Base-by-base conservation (phyloP, 2,888 invertebrate genomes). In the Ischnura elegans region DNA sequence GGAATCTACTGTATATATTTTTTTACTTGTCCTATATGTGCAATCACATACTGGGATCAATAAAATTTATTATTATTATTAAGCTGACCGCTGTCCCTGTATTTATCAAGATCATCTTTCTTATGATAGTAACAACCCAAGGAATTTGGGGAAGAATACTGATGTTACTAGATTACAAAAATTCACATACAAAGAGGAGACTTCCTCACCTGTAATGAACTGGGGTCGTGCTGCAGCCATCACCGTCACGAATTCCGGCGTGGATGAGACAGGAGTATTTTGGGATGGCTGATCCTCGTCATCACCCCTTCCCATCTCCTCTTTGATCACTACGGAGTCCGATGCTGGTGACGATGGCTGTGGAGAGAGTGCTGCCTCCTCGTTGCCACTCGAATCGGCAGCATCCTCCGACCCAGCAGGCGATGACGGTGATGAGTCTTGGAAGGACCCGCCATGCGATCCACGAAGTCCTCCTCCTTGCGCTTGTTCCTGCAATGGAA, bases 401-500 rank as follows among this genome's bases (percentile, higher is more conserved):
- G 43, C 90, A 45, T 90, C 90, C 29, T 90, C 90, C 55, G 90
- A 90, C 43, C 90, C 90, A n/a, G 42, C 90, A 43, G 90, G 90
- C 1, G 87, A 87, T 10, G 87, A 90, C 10, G 87, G 90, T 42
- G 90, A 90, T 16, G 90, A 90, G 61, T 90, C 90, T 2, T 90
- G 90, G 13, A 90, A 90, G 61, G 90, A 55, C 51, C 51, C 51
- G 36, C 87, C 55, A 36, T 61, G 90, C 8, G 90, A 90, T 6
- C 43, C 43, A 2, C 90, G 42, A 0, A 45, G 13, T 43, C 61
- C 90, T 3, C 61, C 90, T 61, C 61, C 43, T 6, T 90, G 90
- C 2, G 42, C n/a, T 13, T 90, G 90, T 42, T 90, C 90, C 90
- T 90, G 66, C 8, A 45, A 43, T 36, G 76, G 66, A 42, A 36